Conservation (phyloP, 2,888 invertebrate species). For the Heteromyza rotundicornis region DNA sequence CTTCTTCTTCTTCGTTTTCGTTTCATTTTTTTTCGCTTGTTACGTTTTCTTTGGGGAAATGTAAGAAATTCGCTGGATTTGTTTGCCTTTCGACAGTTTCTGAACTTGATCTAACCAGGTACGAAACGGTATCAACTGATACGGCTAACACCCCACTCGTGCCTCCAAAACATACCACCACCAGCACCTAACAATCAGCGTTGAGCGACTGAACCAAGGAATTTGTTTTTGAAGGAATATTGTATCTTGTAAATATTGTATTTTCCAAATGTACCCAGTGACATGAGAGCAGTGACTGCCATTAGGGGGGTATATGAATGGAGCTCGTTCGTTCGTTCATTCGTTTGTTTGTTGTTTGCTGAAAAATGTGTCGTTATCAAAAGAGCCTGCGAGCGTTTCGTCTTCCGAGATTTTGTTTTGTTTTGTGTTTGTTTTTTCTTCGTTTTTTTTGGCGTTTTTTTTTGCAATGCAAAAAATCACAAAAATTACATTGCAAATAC, state of each 20-base stretch:
- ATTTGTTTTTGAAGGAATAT: not conserved
- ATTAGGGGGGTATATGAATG: not conserved
- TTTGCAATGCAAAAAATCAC: not conserved
- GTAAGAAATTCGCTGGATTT: not conserved
- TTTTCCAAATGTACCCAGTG: not conserved
- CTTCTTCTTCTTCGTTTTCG: too few relatives aligned
- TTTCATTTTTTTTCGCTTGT: too few relatives aligned
- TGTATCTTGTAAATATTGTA: not conserved
- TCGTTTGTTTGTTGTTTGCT: conserved; percentile 15
- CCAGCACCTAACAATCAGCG: not conserved
- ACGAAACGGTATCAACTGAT: not conserved
- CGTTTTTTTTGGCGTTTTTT: not conserved
- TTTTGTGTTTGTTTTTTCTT: not conserved
- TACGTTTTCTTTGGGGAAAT: conserved; percentile 7
- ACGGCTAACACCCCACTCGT: not conserved
- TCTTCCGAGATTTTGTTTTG: conserved; percentile 11
- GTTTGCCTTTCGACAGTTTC: conserved; percentile 11
- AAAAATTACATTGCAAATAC: not conserved
- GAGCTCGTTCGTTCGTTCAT: not conserved
- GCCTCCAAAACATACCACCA: not conserved
- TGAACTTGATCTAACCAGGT: not conserved
- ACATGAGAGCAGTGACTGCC: not conserved
- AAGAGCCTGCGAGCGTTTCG: conserved; percentile 34
- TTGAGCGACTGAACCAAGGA: not conserved
- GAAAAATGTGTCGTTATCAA: conserved; percentile 23